phyloP scores from a whole-genome alignment of 2,113 vertebrate genomes.

The Verasper variegatus region DNA sequence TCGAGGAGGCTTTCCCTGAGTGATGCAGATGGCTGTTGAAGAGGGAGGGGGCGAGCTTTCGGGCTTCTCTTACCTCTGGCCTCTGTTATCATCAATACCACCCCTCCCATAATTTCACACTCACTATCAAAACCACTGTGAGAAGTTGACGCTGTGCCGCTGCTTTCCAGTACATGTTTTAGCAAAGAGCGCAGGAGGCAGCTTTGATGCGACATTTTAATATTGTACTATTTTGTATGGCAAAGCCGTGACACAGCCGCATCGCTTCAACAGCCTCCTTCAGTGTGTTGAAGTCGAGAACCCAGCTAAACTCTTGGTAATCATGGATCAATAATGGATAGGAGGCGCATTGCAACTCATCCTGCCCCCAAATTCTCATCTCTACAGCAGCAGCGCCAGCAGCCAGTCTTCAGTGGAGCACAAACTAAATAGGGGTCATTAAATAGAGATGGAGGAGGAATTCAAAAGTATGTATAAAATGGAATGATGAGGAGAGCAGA shows the following conservation, averaged over 20 bases:
- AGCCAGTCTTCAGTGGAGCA: constrained; percentile 53
- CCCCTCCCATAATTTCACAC: constrained; percentile 40
- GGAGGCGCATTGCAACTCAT: constrained; percentile 56
- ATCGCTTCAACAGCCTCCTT: constrained; percentile 25
- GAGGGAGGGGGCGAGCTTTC: not conserved
- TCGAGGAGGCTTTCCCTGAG: constrained; percentile 53
- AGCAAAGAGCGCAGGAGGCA: not conserved
- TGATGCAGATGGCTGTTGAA: constrained; percentile 60
- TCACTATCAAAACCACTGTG: not conserved
- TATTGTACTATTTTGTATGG: not conserved
- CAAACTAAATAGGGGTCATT: constrained; percentile 66
- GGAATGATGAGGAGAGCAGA: constrained; percentile 43
- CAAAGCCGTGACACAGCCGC: constrained; percentile 14
- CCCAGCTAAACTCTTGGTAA: constrained; percentile 53
- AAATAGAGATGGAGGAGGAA: constrained; percentile 62
- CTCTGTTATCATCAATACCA: constrained; percentile 39
- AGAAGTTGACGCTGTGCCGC: not conserved
- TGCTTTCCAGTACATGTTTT: constrained; percentile 2
- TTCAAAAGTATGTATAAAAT: constrained; percentile 59
- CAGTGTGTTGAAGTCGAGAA: constrained; percentile 18
- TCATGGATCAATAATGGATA: constrained; percentile 77
- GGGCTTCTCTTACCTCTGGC: constrained; percentile 35
- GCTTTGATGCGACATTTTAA: not conserved
- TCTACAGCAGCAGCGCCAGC: constrained; percentile 38
- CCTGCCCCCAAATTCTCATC: constrained; percentile 52